A percentile compares a stretch with the other conserved stretches of the same genome.
These are phyloP conservation scores for Nyctibius bracteatus DNA, from an alignment of 2,113 vertebrate genomes.

Conservation along the genomic window DNA sequence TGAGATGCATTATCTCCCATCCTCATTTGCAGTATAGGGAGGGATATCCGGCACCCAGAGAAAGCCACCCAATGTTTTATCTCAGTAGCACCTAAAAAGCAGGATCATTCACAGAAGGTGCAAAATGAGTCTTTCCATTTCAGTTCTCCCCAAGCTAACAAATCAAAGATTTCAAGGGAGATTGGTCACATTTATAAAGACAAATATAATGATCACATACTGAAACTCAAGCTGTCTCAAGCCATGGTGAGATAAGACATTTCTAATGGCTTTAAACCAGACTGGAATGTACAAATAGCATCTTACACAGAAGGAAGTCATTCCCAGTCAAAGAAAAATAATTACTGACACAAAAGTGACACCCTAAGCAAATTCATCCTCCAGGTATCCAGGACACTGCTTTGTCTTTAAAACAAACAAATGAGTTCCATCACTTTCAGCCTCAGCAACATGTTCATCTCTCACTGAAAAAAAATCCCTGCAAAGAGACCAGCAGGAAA, in stretches of 20 bases:
- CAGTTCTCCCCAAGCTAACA: not conserved
- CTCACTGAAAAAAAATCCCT: not conserved
- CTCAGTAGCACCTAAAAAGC: not conserved
- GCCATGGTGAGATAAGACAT: not conserved
- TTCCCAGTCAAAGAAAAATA: not conserved
- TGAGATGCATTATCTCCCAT: not conserved
- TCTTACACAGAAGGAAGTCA: not conserved
- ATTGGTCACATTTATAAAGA: not conserved
- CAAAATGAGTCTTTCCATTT: not conserved
- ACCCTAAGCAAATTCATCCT: not conserved
- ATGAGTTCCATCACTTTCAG: not conserved
- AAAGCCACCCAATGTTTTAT: not conserved
- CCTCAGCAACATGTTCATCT: not conserved
- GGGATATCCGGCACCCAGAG: not conserved
- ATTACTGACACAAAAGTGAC: not conserved
- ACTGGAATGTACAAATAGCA: not conserved
- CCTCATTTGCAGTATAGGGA: not conserved
- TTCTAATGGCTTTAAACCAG: not conserved
- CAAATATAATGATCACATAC: not conserved
- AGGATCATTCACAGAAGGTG: not conserved
- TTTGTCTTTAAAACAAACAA: not conserved
- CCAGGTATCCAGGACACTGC: not conserved
- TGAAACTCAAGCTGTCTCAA: not conserved
- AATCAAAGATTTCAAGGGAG: not conserved
- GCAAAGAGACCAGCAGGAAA: not conserved